Evolutionary conservation across 2,113 vertebrate genomes (phyloP), one percentile per base, ranked within the genome.

Genomic region (Propithecus coquereli): DNA sequence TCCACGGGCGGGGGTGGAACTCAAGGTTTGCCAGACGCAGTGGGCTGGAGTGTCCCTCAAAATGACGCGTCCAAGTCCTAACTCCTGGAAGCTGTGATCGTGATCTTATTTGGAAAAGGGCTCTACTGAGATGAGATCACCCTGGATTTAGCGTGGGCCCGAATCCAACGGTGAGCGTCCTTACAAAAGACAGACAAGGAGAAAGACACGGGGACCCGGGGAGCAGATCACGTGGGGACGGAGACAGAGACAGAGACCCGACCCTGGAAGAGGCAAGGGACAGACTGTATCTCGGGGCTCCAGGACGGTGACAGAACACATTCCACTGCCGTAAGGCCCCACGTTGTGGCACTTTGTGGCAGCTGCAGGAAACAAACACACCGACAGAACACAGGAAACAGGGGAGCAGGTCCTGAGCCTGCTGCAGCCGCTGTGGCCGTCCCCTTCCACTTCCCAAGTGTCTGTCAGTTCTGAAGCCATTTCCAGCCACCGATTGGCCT

Each of bases 141-240:
- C 11, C 43, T 16, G 20, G 4, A 52, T 47, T 45, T 0, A 47
- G 14, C 34, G 10, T 5, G n/a, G 40, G 40, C 63, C 59, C 6
- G 22, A 57, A 14, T 8, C 73, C 43, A 1, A 6, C 0, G 40
- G 4, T 30, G 12, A 32, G 10, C 0, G 27, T 45, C 57, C 34
- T 20, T 22, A 0, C 0, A 3, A 22, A 25, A 68, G 52, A 70
- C 3, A 8, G 45, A 20, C 59, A 57, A 16, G n/a, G 16, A 77
- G 18, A 59, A 12, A 80, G 40, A 0, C 20, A 30, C 40, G 32
- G 8, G 34, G 8, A 47, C 8, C 11, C 1, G 2, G 0, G 12
- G 32, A 25, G 30, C 27, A n/a, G 32, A 47, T 32, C 66, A 2
- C 0, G 1, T 3, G 57, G 32, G 27, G 9, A 12, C 2, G 0